Conservation (phyloP, 2,888 invertebrate species). For the Sesia bembeciformis region DNA sequence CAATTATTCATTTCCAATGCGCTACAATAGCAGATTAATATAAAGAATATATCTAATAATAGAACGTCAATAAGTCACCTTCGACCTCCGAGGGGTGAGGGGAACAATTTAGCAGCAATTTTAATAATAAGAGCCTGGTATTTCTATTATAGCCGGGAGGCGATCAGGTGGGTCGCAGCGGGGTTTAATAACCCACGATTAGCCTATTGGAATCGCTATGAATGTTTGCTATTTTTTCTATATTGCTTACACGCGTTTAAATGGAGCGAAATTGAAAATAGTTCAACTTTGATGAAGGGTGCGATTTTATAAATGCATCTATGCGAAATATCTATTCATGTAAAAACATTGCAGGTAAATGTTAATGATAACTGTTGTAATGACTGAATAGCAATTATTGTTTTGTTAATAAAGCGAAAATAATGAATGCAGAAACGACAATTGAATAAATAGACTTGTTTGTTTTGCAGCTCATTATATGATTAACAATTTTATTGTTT, state of each 20-base stretch:
- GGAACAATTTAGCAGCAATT: constrained; percentile 74
- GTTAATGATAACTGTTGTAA: too few relatives aligned
- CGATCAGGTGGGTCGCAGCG: constrained; percentile 67
- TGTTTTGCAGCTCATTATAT: too few relatives aligned
- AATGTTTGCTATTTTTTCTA: constrained; percentile 72
- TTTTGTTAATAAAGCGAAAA: too few relatives aligned
- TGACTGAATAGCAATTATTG: too few relatives aligned
- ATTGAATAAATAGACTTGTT: too few relatives aligned
- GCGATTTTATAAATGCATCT: background rate
- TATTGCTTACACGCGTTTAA: constrained; percentile 50
- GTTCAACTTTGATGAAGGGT: constrained; percentile 18
- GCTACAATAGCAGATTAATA: too few relatives aligned
- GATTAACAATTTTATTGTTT: too few relatives aligned
- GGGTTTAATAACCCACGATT: constrained; percentile 73
- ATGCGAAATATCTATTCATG: too few relatives aligned
- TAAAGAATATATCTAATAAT: background rate
- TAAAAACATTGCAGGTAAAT: too few relatives aligned
- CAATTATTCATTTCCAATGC: too few relatives aligned
- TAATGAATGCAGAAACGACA: too few relatives aligned
- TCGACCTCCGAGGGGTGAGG: constrained; percentile 55
- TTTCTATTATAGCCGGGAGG: constrained; percentile 71
- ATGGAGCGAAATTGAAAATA: constrained; percentile 52
- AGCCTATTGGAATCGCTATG: constrained; percentile 72
- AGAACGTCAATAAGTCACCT: constrained; percentile 37
- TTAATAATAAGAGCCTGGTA: constrained; percentile 75